A percentile compares a stretch with the other conserved stretches of the same genome.
Evolutionary conservation across 2,113 vertebrate species (phyloP).

Genomic region (Abramis brama): DNA sequence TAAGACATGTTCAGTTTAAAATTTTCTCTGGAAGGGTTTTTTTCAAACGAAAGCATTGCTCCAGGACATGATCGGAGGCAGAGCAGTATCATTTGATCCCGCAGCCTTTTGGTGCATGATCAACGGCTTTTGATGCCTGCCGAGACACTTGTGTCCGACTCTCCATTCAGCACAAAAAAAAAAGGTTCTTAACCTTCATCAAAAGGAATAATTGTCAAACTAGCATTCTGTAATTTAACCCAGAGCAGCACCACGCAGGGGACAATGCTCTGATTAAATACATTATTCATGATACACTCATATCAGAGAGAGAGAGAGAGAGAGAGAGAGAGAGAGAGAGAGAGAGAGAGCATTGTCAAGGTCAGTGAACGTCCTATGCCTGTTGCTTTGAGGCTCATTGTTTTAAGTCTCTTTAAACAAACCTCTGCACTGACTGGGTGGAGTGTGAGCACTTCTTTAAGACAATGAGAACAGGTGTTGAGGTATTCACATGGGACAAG

Average conservation of each 20-base stretch:
- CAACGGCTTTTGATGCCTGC: not conserved
- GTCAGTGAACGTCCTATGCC: conserved; percentile 19
- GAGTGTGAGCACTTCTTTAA: not conserved
- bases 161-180: not conserved
- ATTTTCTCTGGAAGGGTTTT: not conserved
- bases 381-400: conserved; percentile 48
- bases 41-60: not conserved
- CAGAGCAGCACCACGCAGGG: conserved; percentile 22
- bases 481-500: not conserved
- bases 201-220: not conserved
- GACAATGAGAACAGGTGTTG: conserved; percentile 28
- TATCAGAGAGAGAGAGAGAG: not conserved
- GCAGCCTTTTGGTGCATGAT: not conserved
- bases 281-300: conserved; percentile 49
- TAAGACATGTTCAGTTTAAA: conserved; percentile 13
- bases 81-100: not conserved
- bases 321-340: not conserved
- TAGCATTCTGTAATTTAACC: conserved; percentile 35
- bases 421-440: conserved; percentile 13
- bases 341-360: not conserved
- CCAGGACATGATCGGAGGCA: not conserved
- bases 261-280: conserved; percentile 55
- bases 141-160: not conserved
- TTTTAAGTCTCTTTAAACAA: conserved; percentile 45
- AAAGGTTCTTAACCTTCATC: not conserved